Percentiles rank a stretch among this genome's conserved stretches.
phyloP scores from a whole-genome alignment of 2,113 vertebrate species.

The Sciurus niger region DNA sequence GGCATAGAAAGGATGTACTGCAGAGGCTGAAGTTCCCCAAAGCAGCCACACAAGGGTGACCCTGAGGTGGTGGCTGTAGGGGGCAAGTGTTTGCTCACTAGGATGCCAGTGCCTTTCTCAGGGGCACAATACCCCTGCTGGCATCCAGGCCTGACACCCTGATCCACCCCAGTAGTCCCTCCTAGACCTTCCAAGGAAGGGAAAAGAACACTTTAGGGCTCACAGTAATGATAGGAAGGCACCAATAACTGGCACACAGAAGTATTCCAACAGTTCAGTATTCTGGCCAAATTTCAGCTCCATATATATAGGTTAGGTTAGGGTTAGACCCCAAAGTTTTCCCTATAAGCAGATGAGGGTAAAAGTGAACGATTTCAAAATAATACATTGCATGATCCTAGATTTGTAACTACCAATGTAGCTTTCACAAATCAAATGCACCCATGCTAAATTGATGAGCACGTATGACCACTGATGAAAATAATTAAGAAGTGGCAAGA shows the following conservation, averaged over 20 bases:
- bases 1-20: neutral
- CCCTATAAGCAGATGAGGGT: neutral
- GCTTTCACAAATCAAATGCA: constrained; percentile 43
- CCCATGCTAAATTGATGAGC: neutral
- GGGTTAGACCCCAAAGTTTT: neutral
- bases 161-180: neutral
- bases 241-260: neutral
- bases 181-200: neutral
- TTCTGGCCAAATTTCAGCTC: neutral
- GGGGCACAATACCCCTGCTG: neutral
- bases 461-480: neutral
- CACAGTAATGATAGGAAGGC: neutral
- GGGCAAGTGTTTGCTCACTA: neutral
- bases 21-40: neutral
- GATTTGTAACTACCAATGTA: neutral
- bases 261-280: neutral
- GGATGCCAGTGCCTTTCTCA: neutral
- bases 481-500: constrained; percentile 26
- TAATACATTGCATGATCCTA: neutral
- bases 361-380: neutral
- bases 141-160: neutral
- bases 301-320: neutral
- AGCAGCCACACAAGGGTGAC: neutral
- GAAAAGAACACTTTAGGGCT: neutral
- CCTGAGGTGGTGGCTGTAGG: neutral